Evolutionary conservation across 2,113 vertebrate genomes (phyloP).

Genomic region (Oxyruncus cristatus): DNA sequence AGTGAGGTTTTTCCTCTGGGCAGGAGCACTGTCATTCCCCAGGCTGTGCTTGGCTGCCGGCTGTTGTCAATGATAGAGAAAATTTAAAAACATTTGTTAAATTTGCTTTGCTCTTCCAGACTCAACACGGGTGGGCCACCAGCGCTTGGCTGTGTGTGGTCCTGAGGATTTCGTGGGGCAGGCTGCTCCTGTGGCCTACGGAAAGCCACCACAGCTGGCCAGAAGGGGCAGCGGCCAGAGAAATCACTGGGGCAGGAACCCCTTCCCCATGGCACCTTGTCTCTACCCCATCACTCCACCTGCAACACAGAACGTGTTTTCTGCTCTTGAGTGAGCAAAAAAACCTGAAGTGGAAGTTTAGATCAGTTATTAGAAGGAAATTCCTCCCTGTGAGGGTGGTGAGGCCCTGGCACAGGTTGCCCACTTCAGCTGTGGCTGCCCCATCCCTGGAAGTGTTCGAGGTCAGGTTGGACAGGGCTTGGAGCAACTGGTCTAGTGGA

Average conservation of each 20-base stretch:
- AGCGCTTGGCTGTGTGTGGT: not conserved
- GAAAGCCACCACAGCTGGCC: too few relatives aligned
- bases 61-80: not conserved
- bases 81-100: not conserved
- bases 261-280: not conserved
- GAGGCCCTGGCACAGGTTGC: not conserved
- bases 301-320: not conserved
- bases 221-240: fast-evolving
- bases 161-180: fast-evolving
- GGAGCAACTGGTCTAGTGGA: not conserved
- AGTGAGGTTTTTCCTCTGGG: not conserved
- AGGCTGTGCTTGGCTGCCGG: not conserved
- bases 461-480: not conserved
- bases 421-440: not conserved
- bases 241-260: fast-evolving
- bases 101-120: not conserved
- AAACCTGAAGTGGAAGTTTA: not conserved
- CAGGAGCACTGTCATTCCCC: not conserved
- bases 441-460: not conserved
- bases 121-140: too few relatives aligned
- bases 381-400: not conserved
- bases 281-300: not conserved
- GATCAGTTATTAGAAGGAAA: not conserved
- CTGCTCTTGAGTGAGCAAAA: not conserved
- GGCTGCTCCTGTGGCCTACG: not conserved